Evolutionary conservation across 2,797 vertebrate genomes (phyloP), one percentile per base, ranked within the genome.

Genomic region (Peromyscus nudipes): DNA sequence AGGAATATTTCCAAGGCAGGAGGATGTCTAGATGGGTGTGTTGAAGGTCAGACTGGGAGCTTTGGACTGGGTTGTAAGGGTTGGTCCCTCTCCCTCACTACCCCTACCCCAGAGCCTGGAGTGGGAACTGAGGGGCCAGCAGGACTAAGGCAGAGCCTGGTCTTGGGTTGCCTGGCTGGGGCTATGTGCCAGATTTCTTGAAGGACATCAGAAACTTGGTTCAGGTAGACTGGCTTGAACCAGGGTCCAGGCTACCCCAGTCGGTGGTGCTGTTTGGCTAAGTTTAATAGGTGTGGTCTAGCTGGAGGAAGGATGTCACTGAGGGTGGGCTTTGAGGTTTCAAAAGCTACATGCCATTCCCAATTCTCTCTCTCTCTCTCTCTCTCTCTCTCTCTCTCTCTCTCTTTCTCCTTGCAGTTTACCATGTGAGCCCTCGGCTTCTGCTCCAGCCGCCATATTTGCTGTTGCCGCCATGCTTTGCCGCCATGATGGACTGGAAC

Each of bases 11-110:
- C 60, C 40, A 17, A n/a, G 43, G 49, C 17, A 60, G 46, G 37
- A 60, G 16, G 80, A 23, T 37, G 40, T 57, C 49, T 11, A 52
- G 34, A 31, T 29, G 55, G 25, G n/a, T 88, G 49, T 31, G 76
- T n/a, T 27, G 67, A 67, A 3, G 37, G 52, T 29, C 64, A 79
- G 60, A 17, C 29, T 64, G 80, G n/a, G 17, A 25, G 21, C 34
- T n/a, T 29, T 12, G 21, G 13, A 29, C 2, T 1, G 12, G 31
- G 4, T 9, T 25, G 34, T 0, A 0, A 89, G 77, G 27, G 57
- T 12, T 31, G 9, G 76, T 9, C 14, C 34, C 12, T 13, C 55
- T 17, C 55, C 55, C 16, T 4, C 10, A 12, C 12, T 49, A 52
- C 55, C 55, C 55, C 16, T 4, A 3, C 12, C 3, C 23, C 37